A percentile compares a stretch with the other conserved stretches of the same genome.
phyloP scores from a whole-genome alignment of 2,113 vertebrate species.

The Butorides virescens region DNA sequence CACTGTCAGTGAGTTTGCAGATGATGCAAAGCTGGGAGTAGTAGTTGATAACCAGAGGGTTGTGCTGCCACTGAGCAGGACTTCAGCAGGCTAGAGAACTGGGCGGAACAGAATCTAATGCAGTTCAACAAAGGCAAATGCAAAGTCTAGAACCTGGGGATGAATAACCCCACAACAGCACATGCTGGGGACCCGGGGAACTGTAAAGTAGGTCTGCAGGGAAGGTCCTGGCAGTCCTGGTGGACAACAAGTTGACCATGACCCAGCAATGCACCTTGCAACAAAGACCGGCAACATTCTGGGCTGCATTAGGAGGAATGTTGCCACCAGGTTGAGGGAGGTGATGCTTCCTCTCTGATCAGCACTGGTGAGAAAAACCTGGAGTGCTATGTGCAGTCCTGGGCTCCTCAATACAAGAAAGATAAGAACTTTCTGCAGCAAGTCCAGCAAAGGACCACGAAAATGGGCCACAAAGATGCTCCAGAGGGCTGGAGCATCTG shows the following conservation, averaged over 20 bases:
- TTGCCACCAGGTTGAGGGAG: background rate
- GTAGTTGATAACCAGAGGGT: background rate
- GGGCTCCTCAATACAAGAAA: background rate
- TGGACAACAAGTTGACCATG: background rate
- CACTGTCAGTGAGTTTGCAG: background rate
- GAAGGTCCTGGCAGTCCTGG: background rate
- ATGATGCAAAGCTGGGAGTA: background rate
- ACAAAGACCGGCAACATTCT: background rate
- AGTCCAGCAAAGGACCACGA: background rate
- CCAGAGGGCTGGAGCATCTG: background rate
- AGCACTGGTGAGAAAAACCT: background rate
- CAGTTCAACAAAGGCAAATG: background rate
- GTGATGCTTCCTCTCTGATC: background rate
- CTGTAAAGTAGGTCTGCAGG: background rate
- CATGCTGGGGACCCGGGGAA: background rate
- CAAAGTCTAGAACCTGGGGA: background rate
- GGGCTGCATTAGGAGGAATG: background rate
- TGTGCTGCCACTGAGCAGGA: background rate
- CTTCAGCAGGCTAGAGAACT: background rate
- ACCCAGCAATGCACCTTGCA: background rate
- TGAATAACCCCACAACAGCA: fast-evolving
- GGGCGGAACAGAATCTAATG: background rate
- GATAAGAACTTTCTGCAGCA: background rate
- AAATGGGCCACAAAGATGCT: background rate
- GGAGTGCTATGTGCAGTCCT: background rate